Evolutionary conservation across 2,797 vertebrate species (phyloP).

Genomic region (Falco concolor): DNA sequence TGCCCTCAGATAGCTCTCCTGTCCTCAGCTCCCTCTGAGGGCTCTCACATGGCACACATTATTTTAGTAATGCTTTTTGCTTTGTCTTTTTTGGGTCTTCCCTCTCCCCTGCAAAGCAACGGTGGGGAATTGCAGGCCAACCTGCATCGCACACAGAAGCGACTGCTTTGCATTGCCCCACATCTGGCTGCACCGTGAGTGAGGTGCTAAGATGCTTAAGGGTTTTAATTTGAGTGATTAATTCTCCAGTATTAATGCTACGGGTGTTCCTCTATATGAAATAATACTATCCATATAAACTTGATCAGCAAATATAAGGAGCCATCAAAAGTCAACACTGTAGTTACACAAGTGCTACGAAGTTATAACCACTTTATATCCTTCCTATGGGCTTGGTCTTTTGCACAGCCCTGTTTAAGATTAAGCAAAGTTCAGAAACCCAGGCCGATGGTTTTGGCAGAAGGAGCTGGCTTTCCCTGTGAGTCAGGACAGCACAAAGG

Average conservation of each 20-base stretch:
- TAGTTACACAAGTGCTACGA: not conserved
- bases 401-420: not conserved
- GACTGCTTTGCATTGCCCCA: not conserved
- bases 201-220: not conserved
- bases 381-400: not conserved
- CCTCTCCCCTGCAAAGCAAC: not conserved
- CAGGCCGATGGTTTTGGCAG: not conserved
- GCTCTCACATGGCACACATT: not conserved
- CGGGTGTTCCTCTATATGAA: not conserved
- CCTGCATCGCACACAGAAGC: not conserved
- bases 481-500: not conserved
- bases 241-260: not conserved
- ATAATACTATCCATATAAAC: not conserved
- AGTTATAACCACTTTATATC: not conserved
- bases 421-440: not conserved
- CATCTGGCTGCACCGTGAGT: not conserved
- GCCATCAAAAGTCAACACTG: not conserved
- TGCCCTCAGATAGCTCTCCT: not conserved
- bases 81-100: not conserved
- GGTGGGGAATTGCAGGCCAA: accelerated
- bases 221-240: not conserved
- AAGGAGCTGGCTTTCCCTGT: not conserved
- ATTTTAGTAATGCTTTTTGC: not conserved
- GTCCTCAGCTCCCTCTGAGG: not conserved
- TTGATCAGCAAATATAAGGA: not conserved